These are phyloP conservation scores for Halcyon malimbica DNA, from an alignment of 2,113 vertebrate genomes.

Conservation along the genomic window DNA sequence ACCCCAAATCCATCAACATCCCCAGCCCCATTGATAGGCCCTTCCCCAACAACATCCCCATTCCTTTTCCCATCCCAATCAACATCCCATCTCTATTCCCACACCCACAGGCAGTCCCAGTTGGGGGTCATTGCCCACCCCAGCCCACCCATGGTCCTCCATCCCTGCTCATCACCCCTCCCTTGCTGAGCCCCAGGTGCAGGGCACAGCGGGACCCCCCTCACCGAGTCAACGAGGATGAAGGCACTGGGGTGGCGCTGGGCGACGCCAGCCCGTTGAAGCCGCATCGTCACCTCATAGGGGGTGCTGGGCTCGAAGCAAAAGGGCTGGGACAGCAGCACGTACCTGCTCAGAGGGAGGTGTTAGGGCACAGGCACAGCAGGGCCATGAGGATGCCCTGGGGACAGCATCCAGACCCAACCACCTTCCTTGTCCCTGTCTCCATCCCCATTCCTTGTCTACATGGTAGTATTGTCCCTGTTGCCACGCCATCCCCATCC, in stretches of 20 bases:
- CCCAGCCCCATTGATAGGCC: not conserved
- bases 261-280: conserved; percentile 79
- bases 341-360: conserved; percentile 61
- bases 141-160: not conserved
- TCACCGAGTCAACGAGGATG: conserved; percentile 88
- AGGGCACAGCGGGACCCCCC: rapidly evolving
- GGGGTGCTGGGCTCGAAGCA: conserved; percentile 86
- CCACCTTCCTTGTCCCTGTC: not conserved
- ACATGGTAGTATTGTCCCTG: not conserved
- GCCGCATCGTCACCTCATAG: conserved; percentile 78
- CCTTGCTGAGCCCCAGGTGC: not conserved
- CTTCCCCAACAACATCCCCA: not conserved
- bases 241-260: conserved; percentile 76
- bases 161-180: not conserved
- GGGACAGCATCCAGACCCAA: not conserved
- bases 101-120: not conserved
- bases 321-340: conserved; percentile 85
- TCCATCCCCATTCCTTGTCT: not conserved
- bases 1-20: not conserved
- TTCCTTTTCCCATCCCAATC: too few relatives aligned
- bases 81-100: not conserved
- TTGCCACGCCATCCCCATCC: not conserved
- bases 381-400: rapidly evolving
- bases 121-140: not conserved
- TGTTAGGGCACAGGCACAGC: rapidly evolving